Evolutionary conservation across 2,113 vertebrate genomes (phyloP), one percentile per base, ranked within the genome.

Genomic region (Oncorhynchus clarkii): DNA sequence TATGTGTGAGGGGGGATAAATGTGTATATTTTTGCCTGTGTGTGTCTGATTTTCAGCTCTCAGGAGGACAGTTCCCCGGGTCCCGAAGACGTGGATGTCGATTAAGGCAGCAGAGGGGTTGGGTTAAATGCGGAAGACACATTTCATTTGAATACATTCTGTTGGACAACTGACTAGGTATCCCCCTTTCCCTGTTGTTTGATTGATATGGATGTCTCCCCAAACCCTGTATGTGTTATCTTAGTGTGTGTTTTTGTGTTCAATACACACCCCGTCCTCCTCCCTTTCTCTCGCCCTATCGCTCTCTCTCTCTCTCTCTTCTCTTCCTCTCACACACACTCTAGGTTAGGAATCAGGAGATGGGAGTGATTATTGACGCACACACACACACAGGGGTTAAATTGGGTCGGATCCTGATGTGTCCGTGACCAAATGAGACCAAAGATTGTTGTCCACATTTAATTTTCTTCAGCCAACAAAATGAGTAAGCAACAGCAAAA

Each of bases 1-100:
- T 39, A 45, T 49, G 34, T 75, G 39, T 71, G 60, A 29, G 67
- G 5, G 64, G 27, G 31, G 24, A 34, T 31, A 67, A 45, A 27
- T 70, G 70, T 27, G 13, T 27, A 20, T 51, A 13, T 13, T 34
- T 34, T 34, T 34, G 34, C 34, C 34, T 34, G 39, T 11, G 39
- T 45, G 39, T 69, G 16, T 64, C 26, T 72, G 26, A 45, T 3
- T 45, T 78, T 68, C 62, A 31, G 71, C 59, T 71, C n/a, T 71
- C 48, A 67, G 72, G 13, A 48, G 22, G 70, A 71, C 45, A 34
- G 34, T 7, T 34, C 34, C 5, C 34, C 6, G 34, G 34, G 34
- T 7, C 6, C 34, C 6, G 34, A 34, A 34, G 6, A 34, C 34
- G 6, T 34, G 7, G 6, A 0, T 34, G 34, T 34, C 34, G 6